phyloP scores from a whole-genome alignment of 2,888 invertebrate genomes.

The Tigriopus californicus region DNA sequence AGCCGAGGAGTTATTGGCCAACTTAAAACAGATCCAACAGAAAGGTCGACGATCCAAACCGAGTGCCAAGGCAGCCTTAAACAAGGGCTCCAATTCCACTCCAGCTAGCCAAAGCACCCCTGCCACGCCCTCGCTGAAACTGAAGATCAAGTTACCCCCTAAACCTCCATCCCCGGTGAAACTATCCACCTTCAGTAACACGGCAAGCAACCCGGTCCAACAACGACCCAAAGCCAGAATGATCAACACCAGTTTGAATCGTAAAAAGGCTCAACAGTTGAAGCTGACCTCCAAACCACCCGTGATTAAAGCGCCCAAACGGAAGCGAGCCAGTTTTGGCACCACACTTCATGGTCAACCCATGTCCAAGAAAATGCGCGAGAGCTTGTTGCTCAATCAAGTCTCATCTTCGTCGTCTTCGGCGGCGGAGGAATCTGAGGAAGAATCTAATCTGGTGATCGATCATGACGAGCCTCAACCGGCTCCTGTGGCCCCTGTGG shows the following conservation, averaged over 20 bases:
- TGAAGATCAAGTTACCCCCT: slow-evolving; percentile 13
- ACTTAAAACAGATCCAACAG: neutral
- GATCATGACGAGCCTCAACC: too few relatives aligned
- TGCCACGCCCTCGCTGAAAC: slow-evolving; percentile 10
- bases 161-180: neutral
- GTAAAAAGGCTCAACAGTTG: neutral
- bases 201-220: too few relatives aligned
- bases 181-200: too few relatives aligned
- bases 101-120: neutral
- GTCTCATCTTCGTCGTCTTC: neutral
- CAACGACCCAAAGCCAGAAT: neutral
- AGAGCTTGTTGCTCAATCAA: slow-evolving; percentile 1
- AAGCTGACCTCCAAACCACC: neutral
- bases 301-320: neutral
- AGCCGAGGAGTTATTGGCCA: slow-evolving; percentile 7
- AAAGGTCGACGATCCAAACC: neutral
- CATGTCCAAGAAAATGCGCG: slow-evolving; percentile 15
- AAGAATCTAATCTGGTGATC: neutral
- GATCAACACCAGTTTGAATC: neutral
- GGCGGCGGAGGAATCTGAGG: neutral
- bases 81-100: neutral
- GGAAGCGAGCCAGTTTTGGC: neutral
- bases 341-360: neutral
- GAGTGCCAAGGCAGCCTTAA: neutral
- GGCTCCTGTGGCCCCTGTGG: neutral